These are phyloP conservation scores for Drosophila testacea DNA, from an alignment of 2,888 invertebrate genomes.

Conservation along the genomic window DNA sequence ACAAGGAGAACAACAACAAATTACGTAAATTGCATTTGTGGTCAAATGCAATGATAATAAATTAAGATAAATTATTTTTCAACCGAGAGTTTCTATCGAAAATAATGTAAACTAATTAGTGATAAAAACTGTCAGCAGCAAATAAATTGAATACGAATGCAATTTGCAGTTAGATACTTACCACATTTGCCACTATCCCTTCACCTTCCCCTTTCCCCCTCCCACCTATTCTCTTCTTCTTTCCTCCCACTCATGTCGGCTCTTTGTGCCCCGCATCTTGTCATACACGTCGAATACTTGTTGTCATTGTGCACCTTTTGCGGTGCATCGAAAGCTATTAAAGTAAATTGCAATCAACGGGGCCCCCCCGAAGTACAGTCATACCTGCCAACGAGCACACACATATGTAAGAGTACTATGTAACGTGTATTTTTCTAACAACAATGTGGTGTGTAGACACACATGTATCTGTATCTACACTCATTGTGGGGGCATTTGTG, in stretches of 20 bases:
- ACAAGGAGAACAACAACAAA: slow-evolving; percentile 42
- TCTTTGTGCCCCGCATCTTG: slow-evolving; percentile 52
- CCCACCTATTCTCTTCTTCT: not conserved
- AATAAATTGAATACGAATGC: slow-evolving; percentile 67
- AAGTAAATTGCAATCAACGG: slow-evolving; percentile 73
- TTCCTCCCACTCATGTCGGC: slow-evolving; percentile 24
- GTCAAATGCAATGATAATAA: slow-evolving; percentile 76
- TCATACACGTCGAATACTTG: slow-evolving; percentile 12
- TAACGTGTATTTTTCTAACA: slow-evolving; percentile 19
- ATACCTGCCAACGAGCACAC: slow-evolving; percentile 15
- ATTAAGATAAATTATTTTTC: slow-evolving; percentile 66
- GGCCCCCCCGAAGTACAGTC: slow-evolving; percentile 15
- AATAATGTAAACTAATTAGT: slow-evolving; percentile 75
- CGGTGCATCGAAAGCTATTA: slow-evolving; percentile 75
- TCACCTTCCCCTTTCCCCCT: not conserved
- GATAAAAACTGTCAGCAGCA: slow-evolving; percentile 73
- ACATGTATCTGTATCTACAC: slow-evolving; percentile 37
- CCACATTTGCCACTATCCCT: not conserved
- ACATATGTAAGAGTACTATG: not conserved
- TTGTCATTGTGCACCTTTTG: slow-evolving; percentile 45
- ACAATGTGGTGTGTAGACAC: slow-evolving; percentile 8
- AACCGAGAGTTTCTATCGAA: slow-evolving; percentile 55
- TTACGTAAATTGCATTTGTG: slow-evolving; percentile 76
- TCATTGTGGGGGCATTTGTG: slow-evolving; percentile 23
- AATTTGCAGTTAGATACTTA: slow-evolving; percentile 59